Percentiles rank a stretch among this genome's conserved stretches.
phyloP scores from a whole-genome alignment of 2,888 invertebrate species.

The Cloeon dipterum region DNA sequence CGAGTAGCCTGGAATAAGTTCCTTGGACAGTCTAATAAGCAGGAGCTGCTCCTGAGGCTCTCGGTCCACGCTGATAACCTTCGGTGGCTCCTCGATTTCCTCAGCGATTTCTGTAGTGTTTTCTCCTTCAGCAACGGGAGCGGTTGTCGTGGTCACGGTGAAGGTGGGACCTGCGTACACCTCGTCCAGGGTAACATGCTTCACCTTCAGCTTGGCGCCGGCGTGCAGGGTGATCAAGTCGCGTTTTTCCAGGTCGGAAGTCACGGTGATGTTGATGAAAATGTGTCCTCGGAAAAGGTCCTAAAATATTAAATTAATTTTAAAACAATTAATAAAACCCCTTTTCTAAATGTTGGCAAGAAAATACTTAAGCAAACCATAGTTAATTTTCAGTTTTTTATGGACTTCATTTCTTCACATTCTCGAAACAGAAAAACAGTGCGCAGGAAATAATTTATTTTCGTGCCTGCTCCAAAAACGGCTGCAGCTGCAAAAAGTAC shows the following conservation, averaged over 20 bases:
- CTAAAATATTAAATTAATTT: neutral
- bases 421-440: too few relatives aligned
- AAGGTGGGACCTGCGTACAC: neutral
- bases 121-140: too few relatives aligned
- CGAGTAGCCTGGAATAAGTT: neutral
- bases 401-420: too few relatives aligned
- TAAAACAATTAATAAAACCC: too few relatives aligned
- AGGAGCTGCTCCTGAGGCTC: neutral
- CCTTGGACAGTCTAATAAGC: neutral
- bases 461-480: neutral
- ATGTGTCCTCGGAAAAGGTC: constrained; percentile 4
- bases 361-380: too few relatives aligned
- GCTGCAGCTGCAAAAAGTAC: neutral
- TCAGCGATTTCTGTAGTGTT: too few relatives aligned
- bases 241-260: neutral
- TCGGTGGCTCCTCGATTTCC: neutral
- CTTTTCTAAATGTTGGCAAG: too few relatives aligned
- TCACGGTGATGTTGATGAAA: constrained; percentile 3
- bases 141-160: neutral
- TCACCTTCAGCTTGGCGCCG: constrained; percentile 2
- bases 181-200: neutral
- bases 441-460: too few relatives aligned
- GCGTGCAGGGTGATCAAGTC: constrained; percentile 2
- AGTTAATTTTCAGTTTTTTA: too few relatives aligned
- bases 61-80: neutral